phyloP scores from a whole-genome alignment of 2,797 vertebrate species.

The Hipposideros larvatus region DNA sequence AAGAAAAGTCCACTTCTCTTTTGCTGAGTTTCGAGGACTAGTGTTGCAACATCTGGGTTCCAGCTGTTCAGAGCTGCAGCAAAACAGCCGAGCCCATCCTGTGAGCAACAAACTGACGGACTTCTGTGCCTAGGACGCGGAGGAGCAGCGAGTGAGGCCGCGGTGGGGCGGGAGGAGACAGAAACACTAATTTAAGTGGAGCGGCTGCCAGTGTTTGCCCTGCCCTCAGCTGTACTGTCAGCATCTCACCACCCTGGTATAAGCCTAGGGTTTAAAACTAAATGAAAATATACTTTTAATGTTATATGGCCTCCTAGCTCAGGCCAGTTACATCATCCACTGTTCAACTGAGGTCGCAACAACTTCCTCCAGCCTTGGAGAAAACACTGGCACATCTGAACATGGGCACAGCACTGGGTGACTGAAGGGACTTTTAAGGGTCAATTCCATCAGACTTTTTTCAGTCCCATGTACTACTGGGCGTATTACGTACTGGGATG shows the following conservation, averaged over 20 bases:
- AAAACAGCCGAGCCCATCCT: background rate
- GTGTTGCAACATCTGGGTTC: background rate
- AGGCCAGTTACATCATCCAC: background rate
- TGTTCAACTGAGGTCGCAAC: background rate
- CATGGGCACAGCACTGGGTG: rapidly evolving
- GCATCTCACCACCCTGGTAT: background rate
- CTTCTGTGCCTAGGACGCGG: background rate
- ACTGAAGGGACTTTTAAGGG: background rate
- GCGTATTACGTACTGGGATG: no score
- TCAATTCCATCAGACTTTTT: background rate
- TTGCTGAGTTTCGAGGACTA: background rate
- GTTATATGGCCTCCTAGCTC: background rate
- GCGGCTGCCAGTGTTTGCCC: background rate
- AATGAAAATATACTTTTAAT: background rate
- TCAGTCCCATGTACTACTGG: rapidly evolving
- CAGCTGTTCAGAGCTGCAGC: background rate
- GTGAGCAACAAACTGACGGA: background rate
- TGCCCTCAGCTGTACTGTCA: background rate
- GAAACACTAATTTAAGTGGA: background rate
- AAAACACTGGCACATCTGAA: background rate
- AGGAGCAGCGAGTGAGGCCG: background rate
- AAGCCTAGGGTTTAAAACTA: background rate
- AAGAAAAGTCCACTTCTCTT: background rate
- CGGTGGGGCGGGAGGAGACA: background rate
- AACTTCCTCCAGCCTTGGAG: background rate